Percentiles rank a stretch among this genome's conserved stretches.
These are phyloP conservation scores for Vulpes ferrilata DNA, from an alignment of 2,113 vertebrate genomes.

Conservation along the genomic window DNA sequence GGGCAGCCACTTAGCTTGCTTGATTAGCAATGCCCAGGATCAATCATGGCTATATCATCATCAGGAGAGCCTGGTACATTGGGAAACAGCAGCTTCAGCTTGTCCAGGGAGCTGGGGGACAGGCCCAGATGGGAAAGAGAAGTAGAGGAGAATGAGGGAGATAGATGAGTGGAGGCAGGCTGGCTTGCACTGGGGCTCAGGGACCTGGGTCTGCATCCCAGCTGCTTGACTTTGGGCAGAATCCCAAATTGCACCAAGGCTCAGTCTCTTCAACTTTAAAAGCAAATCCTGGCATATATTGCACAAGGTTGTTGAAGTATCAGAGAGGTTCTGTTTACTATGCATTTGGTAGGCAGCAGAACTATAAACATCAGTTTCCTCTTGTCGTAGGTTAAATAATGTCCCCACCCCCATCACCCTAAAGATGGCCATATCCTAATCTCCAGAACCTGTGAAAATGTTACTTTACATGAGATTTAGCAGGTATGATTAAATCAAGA, in stretches of 20 bases:
- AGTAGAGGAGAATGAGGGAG: neutral
- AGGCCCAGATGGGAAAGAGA: neutral
- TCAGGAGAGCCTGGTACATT: neutral
- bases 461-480: neutral
- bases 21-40: neutral
- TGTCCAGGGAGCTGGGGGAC: neutral
- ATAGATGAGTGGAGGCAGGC: neutral
- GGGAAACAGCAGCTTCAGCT: neutral
- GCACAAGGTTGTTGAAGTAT: neutral
- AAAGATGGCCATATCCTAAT: neutral
- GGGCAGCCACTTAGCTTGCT: neutral
- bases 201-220: neutral
- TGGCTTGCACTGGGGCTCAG: neutral
- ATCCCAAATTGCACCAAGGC: neutral
- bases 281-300: conserved; percentile 22
- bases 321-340: neutral
- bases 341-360: neutral
- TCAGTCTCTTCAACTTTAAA: neutral
- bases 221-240: neutral
- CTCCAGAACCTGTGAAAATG: neutral
- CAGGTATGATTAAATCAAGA: neutral
- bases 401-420: neutral
- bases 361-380: neutral
- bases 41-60: neutral
- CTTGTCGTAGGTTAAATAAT: neutral